phyloP scores from a whole-genome alignment of 2,113 vertebrate genomes.

The Pontoporia blainvillei region DNA sequence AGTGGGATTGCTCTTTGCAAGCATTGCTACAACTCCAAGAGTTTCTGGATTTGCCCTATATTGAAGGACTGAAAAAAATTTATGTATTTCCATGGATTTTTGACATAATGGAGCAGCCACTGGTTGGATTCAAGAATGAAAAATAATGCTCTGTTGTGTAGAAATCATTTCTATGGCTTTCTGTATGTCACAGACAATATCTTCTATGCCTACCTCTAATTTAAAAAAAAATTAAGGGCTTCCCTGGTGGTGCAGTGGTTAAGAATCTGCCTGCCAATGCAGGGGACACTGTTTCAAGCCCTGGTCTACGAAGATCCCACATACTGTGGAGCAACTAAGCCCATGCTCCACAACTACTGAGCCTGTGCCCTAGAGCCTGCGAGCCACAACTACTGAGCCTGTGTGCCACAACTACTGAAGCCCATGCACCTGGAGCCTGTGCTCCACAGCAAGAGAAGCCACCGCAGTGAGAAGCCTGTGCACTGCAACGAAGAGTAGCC shows the following conservation, averaged over 20 bases:
- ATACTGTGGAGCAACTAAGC: too few species aligned
- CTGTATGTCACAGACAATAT: neutral
- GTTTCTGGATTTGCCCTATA: neutral
- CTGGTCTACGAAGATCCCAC: too few species aligned
- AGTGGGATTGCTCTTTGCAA: neutral
- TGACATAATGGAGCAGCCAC: neutral
- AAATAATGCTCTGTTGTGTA: neutral
- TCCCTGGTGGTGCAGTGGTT: too few species aligned
- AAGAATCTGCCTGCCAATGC: too few species aligned
- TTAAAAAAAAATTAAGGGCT: neutral
- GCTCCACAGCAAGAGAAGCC: too few species aligned
- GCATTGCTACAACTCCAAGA: neutral
- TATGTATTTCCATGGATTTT: neutral
- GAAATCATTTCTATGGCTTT: neutral
- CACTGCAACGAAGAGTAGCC: too few species aligned
- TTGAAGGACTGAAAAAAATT: neutral
- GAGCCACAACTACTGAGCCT: too few species aligned
- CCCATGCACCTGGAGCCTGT: too few species aligned
- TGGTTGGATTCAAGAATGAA: neutral
- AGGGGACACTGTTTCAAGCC: too few species aligned
- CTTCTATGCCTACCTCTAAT: neutral
- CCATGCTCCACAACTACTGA: too few species aligned
- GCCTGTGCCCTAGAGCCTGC: fast-evolving
- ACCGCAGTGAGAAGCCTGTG: too few species aligned
- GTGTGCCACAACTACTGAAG: too few species aligned